These are phyloP conservation scores for Agrenia bidenticulata DNA, from an alignment of 2,888 invertebrate species.

Conservation along the genomic window DNA sequence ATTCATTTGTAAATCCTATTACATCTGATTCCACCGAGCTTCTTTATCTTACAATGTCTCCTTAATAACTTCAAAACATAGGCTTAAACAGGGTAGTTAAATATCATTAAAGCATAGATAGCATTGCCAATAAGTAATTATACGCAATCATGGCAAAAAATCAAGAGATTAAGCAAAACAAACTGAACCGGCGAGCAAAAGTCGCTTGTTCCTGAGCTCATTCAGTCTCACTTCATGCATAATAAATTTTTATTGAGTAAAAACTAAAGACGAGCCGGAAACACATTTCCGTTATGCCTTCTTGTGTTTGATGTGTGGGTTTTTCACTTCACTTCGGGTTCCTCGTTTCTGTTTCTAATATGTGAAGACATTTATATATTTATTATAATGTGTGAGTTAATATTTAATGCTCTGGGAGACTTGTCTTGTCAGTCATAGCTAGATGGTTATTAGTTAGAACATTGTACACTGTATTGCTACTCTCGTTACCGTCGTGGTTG, in stretches of 20 bases:
- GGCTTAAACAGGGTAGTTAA: no score
- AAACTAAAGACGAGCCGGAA: slow-evolving; percentile 44
- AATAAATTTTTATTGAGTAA: slow-evolving; percentile 49
- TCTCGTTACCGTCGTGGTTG: no score
- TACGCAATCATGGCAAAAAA: no score
- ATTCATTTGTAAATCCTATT: no score
- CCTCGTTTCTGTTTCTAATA: slow-evolving; percentile 5
- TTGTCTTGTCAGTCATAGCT: background rate
- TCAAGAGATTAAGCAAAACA: no score
- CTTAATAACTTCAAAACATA: no score
- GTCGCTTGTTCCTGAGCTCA: slow-evolving; percentile 4
- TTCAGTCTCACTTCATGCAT: slow-evolving; percentile 39
- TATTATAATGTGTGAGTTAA: slow-evolving; percentile 16
- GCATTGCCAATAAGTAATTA: no score
- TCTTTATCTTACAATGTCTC: no score
- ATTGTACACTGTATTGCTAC: background rate
- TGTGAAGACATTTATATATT: slow-evolving; percentile 15
- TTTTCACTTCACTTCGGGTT: slow-evolving; percentile 12
- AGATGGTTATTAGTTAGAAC: slow-evolving; percentile 4
- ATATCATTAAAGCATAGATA: no score
- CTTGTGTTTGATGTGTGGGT: slow-evolving; percentile 25
- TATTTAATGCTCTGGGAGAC: slow-evolving; percentile 2
- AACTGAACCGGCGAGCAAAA: background rate
- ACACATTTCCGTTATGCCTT: slow-evolving; percentile 43
- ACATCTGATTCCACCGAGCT: no score